Evolutionary conservation across 1,140 invertebrate genomes (phyloP).

Genomic region (Anagrus nilaparvatae): DNA sequence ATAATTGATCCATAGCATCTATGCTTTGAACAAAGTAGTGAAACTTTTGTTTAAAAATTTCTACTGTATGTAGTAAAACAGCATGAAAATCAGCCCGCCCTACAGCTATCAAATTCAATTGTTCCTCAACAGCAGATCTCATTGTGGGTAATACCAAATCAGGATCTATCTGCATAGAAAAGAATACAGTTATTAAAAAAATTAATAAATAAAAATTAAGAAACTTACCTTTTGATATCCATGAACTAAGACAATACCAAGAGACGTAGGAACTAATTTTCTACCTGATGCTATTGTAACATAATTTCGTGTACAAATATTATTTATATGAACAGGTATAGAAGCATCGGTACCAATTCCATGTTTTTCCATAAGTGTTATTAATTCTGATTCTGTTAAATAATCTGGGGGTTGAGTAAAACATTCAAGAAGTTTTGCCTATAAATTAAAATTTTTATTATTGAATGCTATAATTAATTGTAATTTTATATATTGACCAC

Average conservation of each 20-base stretch:
- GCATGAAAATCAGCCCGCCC: slow-evolving; percentile 82
- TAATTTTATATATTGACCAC: background rate
- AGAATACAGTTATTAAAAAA: background rate
- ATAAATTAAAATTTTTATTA: too few species aligned
- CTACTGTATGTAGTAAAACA: slow-evolving; percentile 82
- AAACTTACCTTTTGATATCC: slow-evolving; percentile 82
- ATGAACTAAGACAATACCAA: slow-evolving; percentile 95
- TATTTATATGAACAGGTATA: slow-evolving; percentile 99
- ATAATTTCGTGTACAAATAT: slow-evolving; percentile 96
- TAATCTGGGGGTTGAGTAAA: slow-evolving; percentile 95
- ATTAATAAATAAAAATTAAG: slow-evolving; percentile 1
- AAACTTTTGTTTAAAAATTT: slow-evolving; percentile 94
- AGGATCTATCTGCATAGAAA: slow-evolving; percentile 73
- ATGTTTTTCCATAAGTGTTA: slow-evolving; percentile 97
- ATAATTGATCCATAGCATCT: slow-evolving; percentile 86
- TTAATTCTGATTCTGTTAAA: slow-evolving; percentile 96
- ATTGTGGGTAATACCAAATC: slow-evolving; percentile 95
- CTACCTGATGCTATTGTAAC: slow-evolving; percentile 74
- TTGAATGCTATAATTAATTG: slow-evolving; percentile 7
- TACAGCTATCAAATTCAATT: slow-evolving; percentile 88
- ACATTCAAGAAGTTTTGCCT: slow-evolving; percentile 73
- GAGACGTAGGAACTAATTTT: slow-evolving; percentile 77
- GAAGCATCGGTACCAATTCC: slow-evolving; percentile 98
- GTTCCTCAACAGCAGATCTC: slow-evolving; percentile 92
- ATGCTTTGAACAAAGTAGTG: slow-evolving; percentile 92